These are phyloP conservation scores for Atrichornis clamosus DNA, from an alignment of 2,113 vertebrate genomes.

Conservation along the genomic window DNA sequence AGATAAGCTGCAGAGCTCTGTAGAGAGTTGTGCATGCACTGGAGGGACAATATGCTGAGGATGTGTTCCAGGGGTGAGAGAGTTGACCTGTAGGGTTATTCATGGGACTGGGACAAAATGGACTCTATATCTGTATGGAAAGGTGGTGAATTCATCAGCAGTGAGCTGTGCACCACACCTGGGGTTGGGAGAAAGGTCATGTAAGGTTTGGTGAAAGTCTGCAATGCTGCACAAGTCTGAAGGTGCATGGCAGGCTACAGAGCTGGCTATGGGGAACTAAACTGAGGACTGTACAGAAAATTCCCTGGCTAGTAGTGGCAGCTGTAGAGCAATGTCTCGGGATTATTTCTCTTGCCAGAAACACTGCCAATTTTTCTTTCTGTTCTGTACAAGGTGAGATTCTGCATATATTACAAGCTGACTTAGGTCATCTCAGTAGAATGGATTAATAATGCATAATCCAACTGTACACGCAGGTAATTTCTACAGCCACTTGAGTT, in stretches of 20 bases:
- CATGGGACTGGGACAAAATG: not conserved
- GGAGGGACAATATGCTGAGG: not conserved
- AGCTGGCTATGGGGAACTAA: not conserved
- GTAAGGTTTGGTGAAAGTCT: not conserved
- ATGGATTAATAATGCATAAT: not conserved
- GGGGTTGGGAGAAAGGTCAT: not conserved
- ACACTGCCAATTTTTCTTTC: not conserved
- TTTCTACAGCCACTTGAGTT: not conserved
- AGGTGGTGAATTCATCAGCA: not conserved
- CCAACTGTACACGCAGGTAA: not conserved
- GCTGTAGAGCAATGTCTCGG: not conserved
- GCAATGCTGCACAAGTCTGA: not conserved
- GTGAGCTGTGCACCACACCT: not conserved
- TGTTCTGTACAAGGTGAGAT: not conserved
- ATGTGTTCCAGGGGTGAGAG: not conserved
- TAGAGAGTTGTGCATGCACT: rapidly evolving
- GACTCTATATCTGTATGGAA: not conserved
- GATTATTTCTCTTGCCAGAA: not conserved
- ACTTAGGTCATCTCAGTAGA: not conserved
- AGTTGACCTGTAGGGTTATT: not conserved
- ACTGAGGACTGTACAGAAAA: not conserved
- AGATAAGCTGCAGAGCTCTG: not conserved
- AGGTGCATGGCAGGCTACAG: not conserved
- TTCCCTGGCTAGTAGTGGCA: not conserved
- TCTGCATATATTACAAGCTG: not conserved